Base-by-base conservation (phyloP, 1,140 invertebrate species). In the Oncopodura yosiiana region DNA sequence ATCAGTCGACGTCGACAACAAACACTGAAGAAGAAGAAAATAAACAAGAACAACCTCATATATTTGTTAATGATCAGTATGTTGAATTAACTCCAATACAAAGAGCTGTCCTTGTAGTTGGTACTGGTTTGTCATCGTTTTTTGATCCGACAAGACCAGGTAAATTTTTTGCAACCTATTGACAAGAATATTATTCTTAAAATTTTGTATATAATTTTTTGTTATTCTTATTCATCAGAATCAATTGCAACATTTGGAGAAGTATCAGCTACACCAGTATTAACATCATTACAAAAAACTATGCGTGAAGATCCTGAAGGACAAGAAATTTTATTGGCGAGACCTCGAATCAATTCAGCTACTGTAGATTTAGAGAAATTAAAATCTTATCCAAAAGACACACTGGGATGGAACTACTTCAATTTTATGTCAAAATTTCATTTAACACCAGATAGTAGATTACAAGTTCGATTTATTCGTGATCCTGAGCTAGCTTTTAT, bases 401-500 rank as follows among this genome's bases (percentile, higher is more conserved):
- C 87, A 11, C 72, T 98, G 41, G 94, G 93, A 39, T 80, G 81
- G 67, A 76, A 78, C 5, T 97, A 98, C 70, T 77, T 78, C 34
- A 75, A 84, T 54, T 96, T 94, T 72, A 76, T 97, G 49, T 71
- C 75, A 38, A 74, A 77, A 48, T 89, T 93, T 71, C 80, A 86
- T 64, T 88, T 96, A n/a, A 89, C 86, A 14, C 91, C 94, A 3
- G 94, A 99, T 75, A 84, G 86, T 30, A 77, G 95, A 62, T 71
- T 82, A 57, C 75, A 81, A 29, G 93, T 98, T 1, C 82, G 86
- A 64, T 99, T 96, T 73, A 78, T 99, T 26, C 81, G 92, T 66
- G 87, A 99, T 72, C 71, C 82, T 4, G 83, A 95, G 57, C 71
- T 95, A 48, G 89, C 91, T 18, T 99, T 97, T 74, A 83, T 97